Percentiles rank a stretch among this genome's conserved stretches.
Conservation (phyloP, 2,797 vertebrate genomes). For the Gephyroberyx darwinii region DNA sequence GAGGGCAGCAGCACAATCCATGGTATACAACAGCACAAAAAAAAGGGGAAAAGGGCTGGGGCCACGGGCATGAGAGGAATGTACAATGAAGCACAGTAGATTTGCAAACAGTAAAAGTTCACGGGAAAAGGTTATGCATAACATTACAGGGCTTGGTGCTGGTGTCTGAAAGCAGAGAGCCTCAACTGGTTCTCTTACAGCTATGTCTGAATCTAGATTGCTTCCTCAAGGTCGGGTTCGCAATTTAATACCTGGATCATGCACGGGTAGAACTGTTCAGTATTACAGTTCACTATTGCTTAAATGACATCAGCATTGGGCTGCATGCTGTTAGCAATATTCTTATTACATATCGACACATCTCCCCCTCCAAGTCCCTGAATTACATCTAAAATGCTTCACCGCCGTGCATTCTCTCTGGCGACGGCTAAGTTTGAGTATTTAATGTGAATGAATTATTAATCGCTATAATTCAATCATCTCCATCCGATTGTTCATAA, state of each 20-base stretch:
- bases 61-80: conserved; percentile 18
- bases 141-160: conserved; percentile 1
- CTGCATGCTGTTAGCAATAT: neutral
- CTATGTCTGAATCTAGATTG: too few species aligned
- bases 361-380: conserved; percentile 5
- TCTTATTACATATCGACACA: conserved; percentile 9
- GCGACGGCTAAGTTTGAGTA: conserved; percentile 37
- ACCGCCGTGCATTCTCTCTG: conserved; percentile 23
- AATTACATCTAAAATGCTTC: neutral
- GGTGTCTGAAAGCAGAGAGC: too few species aligned
- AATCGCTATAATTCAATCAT: conserved; percentile 65
- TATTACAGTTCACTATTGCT: too few species aligned
- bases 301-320: too few species aligned
- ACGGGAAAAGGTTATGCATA: conserved; percentile 25
- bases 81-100: conserved; percentile 13
- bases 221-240: neutral
- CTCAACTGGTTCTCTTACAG: too few species aligned
- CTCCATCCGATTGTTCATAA: conserved; percentile 55
- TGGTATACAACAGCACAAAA: neutral
- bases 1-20: conserved; percentile 32
- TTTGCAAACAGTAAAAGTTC: conserved; percentile 18
- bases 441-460: conserved; percentile 71
- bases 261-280: too few species aligned
- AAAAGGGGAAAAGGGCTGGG: neutral
- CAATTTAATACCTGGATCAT: too few species aligned